Conservation (phyloP, 2,888 invertebrate genomes). For the Physocephala rufipes region DNA sequence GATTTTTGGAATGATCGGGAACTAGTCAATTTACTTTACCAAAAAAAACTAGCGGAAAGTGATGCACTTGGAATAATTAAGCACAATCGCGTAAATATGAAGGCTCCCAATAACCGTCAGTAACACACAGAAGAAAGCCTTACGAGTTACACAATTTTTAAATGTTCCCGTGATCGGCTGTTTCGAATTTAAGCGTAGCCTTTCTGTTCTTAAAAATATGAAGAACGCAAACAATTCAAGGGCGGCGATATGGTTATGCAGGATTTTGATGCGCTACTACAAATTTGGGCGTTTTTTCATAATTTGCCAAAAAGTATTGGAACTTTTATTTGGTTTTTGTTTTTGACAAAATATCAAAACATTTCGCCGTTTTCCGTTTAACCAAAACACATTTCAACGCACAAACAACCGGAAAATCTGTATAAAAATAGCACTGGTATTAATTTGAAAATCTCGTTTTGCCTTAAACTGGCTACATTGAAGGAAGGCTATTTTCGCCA, state of each 20-base stretch:
- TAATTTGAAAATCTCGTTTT: background rate
- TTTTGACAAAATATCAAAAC: conserved; percentile 5
- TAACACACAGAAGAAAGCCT: background rate
- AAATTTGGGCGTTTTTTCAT: conserved; percentile 11
- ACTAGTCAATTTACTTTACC: conserved; percentile 1
- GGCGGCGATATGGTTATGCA: background rate
- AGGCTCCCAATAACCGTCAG: background rate
- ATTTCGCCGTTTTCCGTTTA: background rate
- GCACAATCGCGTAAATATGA: too few relatives aligned
- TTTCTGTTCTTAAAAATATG: background rate
- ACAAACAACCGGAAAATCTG: conserved; percentile 26
- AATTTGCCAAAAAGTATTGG: background rate
- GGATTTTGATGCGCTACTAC: conserved; percentile 1
- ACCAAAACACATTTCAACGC: conserved; percentile 31
- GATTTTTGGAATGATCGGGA: background rate
- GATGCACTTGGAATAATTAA: background rate
- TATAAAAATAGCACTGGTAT: conserved; percentile 14
- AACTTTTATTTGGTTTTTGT: conserved; percentile 6
- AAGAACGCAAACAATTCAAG: background rate
- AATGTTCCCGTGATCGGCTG: background rate
- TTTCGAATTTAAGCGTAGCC: background rate
- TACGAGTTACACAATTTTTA: conserved; percentile 16
- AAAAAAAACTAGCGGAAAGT: background rate
- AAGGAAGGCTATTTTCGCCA: background rate
- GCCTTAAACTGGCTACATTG: background rate